Conservation (phyloP, 2,113 vertebrate species). For the Centropus bengalensis region DNA sequence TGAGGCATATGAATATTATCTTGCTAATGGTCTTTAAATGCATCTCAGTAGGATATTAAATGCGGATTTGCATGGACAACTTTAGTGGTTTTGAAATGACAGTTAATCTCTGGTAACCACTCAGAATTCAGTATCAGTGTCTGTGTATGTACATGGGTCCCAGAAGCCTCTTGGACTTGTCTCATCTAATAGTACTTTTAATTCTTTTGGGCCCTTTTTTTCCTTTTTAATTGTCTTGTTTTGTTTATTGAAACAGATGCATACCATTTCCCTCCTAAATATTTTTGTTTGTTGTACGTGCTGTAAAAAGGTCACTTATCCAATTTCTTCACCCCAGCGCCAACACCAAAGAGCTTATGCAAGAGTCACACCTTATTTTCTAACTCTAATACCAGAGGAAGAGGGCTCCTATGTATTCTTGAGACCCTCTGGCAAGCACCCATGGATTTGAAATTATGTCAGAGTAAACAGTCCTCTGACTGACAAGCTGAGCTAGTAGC, state of each 20-base stretch:
- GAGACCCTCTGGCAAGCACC: background rate
- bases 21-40: constrained; percentile 46
- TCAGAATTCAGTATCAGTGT: background rate
- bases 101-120: constrained; percentile 25
- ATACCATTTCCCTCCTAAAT: background rate
- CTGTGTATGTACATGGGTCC: background rate
- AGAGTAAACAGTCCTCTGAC: background rate
- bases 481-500: background rate
- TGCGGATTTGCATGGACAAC: constrained; percentile 45
- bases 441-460: background rate
- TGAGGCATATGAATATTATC: constrained; percentile 23
- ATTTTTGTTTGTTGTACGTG: background rate
- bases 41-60: constrained; percentile 55
- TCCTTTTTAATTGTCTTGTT: background rate
- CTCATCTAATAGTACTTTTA: background rate
- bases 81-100: constrained; percentile 45
- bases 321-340: background rate
- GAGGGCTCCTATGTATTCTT: fast-evolving
- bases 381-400: background rate
- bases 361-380: background rate
- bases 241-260: background rate
- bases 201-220: background rate
- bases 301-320: background rate
- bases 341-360: background rate
- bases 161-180: background rate